Evolutionary conservation across 2,888 invertebrate genomes (phyloP).

Genomic region (Hypena proboscidalis): DNA sequence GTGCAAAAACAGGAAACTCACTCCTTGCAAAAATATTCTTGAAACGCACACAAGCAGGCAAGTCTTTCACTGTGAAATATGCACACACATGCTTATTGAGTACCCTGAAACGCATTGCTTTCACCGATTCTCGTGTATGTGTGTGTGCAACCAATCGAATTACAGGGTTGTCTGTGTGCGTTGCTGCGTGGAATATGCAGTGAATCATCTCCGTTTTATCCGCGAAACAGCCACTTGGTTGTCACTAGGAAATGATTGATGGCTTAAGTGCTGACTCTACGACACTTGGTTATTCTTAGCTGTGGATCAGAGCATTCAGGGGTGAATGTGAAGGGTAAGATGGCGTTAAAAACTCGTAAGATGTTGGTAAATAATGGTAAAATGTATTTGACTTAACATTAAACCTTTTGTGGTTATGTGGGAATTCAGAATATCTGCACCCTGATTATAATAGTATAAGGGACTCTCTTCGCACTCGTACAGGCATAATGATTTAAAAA

Average conservation of each 20-base stretch:
- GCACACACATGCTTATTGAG: slow-evolving; percentile 14
- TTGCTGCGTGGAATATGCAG: slow-evolving; percentile 29
- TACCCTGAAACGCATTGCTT: background rate
- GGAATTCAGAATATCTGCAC: too few relatives aligned
- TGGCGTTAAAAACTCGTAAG: slow-evolving; percentile 9
- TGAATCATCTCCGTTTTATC: slow-evolving; percentile 36
- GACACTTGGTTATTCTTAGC: slow-evolving; percentile 56
- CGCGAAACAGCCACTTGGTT: slow-evolving; percentile 51
- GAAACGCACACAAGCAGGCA: slow-evolving; percentile 8
- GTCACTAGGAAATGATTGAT: slow-evolving; percentile 68
- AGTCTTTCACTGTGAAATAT: slow-evolving; percentile 6
- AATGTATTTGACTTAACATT: too few relatives aligned
- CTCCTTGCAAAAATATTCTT: slow-evolving; percentile 29
- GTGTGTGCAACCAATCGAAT: slow-evolving; percentile 14
- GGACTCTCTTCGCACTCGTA: too few relatives aligned
- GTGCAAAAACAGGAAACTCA: slow-evolving; percentile 53
- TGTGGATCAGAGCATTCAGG: slow-evolving; percentile 31
- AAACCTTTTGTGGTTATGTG: too few relatives aligned
- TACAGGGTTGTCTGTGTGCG: slow-evolving; percentile 25
- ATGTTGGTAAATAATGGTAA: background rate
- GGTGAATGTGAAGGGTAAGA: background rate
- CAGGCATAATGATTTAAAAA: too few relatives aligned
- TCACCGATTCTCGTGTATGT: background rate
- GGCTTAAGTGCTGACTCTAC: slow-evolving; percentile 48
- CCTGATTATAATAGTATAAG: too few relatives aligned